Conservation (phyloP, 1,140 invertebrate species). For the Nephila pilipes region DNA sequence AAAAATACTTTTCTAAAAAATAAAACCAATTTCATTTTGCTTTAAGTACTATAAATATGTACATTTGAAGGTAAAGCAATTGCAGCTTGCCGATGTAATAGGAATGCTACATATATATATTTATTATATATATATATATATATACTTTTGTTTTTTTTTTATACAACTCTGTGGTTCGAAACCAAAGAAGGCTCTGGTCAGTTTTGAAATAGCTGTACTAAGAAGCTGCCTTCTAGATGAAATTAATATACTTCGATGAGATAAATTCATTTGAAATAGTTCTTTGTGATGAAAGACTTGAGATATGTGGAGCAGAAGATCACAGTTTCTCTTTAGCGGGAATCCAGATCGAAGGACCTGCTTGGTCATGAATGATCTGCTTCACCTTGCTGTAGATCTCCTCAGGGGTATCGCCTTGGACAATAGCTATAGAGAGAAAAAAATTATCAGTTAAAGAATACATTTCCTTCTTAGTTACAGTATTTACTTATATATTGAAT, state of each 20-base stretch:
- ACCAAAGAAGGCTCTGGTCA: neutral
- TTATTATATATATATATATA: neutral
- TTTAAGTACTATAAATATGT: conserved; percentile 33
- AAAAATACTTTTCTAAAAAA: conserved; percentile 38
- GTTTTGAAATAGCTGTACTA: conserved; percentile 15
- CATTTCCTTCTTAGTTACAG: too few relatives aligned
- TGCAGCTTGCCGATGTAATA: conserved; percentile 31
- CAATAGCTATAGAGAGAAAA: conserved; percentile 85
- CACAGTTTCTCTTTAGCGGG: conserved; percentile 84
- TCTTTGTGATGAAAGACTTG: conserved; percentile 58
- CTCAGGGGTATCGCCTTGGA: conserved; percentile 97
- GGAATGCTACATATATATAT: conserved; percentile 49
- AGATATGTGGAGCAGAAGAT: conserved; percentile 45
- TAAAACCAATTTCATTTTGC: conserved; percentile 32
- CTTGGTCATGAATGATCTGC: conserved; percentile 96
- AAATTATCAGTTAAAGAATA: too few relatives aligned
- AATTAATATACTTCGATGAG: conserved; percentile 37
- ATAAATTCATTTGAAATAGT: conserved; percentile 16
- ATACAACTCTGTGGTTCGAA: conserved; percentile 7
- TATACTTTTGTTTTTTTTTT: conserved; percentile 1
- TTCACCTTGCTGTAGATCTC: conserved; percentile 98
- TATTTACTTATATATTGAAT: too few relatives aligned
- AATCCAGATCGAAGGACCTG: conserved; percentile 97
- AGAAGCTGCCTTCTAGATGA: conserved; percentile 47
- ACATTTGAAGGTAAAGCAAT: conserved; percentile 26